Evolutionary conservation across 2,113 vertebrate genomes (phyloP).

Genomic region (Myxocyprinus asiaticus): DNA sequence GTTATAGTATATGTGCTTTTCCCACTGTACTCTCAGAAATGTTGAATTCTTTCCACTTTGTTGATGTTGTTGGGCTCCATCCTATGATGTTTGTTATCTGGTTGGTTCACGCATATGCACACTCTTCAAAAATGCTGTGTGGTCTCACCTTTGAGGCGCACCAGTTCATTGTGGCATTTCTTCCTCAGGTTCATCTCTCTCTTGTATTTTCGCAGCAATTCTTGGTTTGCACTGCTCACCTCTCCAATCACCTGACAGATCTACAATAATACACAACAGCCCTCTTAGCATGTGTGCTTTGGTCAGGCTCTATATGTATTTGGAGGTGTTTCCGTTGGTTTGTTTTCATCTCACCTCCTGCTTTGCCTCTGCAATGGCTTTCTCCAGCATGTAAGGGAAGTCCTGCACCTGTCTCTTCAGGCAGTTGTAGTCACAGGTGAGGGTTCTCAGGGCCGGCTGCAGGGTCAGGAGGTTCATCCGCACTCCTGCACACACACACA

Average conservation of each 20-base stretch:
- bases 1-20: no score
- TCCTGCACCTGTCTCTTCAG: slow-evolving; percentile 92
- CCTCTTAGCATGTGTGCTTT: background rate
- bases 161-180: slow-evolving; percentile 95
- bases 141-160: slow-evolving; percentile 86
- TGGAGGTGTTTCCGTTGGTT: background rate
- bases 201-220: slow-evolving; percentile 92
- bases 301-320: background rate
- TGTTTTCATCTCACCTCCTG: slow-evolving; percentile 76
- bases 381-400: slow-evolving; percentile 89
- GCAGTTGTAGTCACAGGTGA: slow-evolving; percentile 91
- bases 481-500: slow-evolving; percentile 76
- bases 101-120: no score
- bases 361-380: slow-evolving; percentile 83
- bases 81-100: no score
- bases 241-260: slow-evolving; percentile 90
- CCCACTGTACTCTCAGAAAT: no score
- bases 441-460: slow-evolving; percentile 90
- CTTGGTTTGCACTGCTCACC: slow-evolving; percentile 86
- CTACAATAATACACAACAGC: slow-evolving; percentile 62
- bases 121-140: background rate
- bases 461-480: slow-evolving; percentile 89
- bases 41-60: no score
- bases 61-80: no score
- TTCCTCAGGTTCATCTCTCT: slow-evolving; percentile 94